phyloP scores from a whole-genome alignment of 2,797 vertebrate species.

The Xerus rutilus region DNA sequence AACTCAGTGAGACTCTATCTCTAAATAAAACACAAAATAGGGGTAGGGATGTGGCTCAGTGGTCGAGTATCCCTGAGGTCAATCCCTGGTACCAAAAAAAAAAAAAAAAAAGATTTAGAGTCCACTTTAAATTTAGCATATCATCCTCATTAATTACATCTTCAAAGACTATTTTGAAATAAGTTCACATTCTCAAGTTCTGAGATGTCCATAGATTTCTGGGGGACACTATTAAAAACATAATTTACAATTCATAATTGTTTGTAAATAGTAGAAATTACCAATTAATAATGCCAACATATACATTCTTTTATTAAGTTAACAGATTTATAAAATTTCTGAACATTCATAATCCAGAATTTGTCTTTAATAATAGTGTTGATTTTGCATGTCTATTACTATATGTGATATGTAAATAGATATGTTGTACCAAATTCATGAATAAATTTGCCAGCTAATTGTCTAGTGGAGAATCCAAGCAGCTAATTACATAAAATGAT shows the following conservation, averaged over 20 bases:
- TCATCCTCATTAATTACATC: not conserved
- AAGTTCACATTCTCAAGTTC: not conserved
- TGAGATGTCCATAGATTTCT: not conserved
- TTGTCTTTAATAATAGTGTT: conserved; percentile 4
- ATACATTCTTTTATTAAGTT: not conserved
- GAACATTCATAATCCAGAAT: not conserved
- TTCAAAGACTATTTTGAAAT: not conserved
- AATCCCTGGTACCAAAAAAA: too few relatives aligned
- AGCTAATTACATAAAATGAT: not conserved
- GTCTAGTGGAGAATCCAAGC: not conserved
- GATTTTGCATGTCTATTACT: not conserved
- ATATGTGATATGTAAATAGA: not conserved
- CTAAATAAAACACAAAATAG: too few relatives aligned
- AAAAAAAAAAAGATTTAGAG: not conserved
- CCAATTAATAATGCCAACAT: not conserved
- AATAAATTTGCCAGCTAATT: not conserved
- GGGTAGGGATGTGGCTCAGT: too few relatives aligned
- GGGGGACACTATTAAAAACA: not conserved
- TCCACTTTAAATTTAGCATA: not conserved
- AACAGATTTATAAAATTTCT: not conserved
- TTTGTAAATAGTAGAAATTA: not conserved
- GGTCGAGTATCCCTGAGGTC: too few relatives aligned
- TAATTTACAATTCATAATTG: not conserved
- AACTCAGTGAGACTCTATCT: too few relatives aligned
- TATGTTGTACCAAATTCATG: not conserved